phyloP scores from a whole-genome alignment of 2,797 vertebrate species.

The Xenops minutus region DNA sequence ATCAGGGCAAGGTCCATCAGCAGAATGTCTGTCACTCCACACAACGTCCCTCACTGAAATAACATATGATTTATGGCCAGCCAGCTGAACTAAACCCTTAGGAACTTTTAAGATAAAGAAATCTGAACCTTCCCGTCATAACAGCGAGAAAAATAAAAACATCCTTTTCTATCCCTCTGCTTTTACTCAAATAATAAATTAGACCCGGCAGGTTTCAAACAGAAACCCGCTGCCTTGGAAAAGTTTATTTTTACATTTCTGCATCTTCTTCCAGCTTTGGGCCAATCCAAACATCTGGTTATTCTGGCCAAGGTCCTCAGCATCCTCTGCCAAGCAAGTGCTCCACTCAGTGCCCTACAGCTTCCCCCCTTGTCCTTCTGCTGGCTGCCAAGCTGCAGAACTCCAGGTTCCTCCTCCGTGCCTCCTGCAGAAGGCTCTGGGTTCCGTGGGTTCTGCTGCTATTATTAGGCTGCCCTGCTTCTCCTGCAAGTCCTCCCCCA shows the following conservation, averaged over 20 bases:
- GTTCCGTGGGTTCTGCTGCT: not conserved
- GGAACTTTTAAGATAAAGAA: not conserved
- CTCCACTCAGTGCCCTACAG: not conserved
- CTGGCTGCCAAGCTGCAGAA: not conserved
- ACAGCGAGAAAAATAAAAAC: not conserved
- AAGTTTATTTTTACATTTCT: not conserved
- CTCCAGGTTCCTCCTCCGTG: not conserved
- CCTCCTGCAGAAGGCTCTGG: not conserved
- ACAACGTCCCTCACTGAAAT: rapidly evolving
- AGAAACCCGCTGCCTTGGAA: not conserved
- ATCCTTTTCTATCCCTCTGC: not conserved
- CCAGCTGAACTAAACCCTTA: not conserved
- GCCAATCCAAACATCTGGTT: constrained; percentile 6
- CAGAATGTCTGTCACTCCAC: rapidly evolving
- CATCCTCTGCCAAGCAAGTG: not conserved
- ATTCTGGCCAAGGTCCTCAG: not conserved
- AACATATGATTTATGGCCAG: rapidly evolving
- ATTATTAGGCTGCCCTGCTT: constrained; percentile 49
- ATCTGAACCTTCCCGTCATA: not conserved
- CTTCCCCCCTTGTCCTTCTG: not conserved
- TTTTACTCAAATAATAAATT: not conserved
- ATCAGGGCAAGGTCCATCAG: not conserved
- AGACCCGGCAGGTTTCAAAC: not conserved
- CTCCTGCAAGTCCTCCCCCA: constrained; percentile 22
- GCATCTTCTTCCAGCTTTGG: not conserved